These are phyloP conservation scores for Poeciliopsis infans DNA, from an alignment of 2,797 vertebrate species.

Conservation along the genomic window DNA sequence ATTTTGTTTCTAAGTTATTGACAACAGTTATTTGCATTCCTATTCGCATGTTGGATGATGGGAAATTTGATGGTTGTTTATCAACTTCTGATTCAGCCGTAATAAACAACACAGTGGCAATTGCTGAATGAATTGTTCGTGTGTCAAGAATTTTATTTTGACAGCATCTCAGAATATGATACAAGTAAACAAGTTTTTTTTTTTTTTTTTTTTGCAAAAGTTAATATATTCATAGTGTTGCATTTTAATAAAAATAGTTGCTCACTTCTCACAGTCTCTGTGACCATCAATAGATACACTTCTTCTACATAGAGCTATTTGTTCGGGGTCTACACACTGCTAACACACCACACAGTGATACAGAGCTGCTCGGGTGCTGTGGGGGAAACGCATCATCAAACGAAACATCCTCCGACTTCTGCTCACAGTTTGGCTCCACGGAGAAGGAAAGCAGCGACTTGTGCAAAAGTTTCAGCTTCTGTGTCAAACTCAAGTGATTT, in stretches of 20 bases:
- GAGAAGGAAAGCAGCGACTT: slow-evolving; percentile 85
- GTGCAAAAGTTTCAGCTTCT: slow-evolving; percentile 84
- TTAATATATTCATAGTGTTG: slow-evolving; percentile 99
- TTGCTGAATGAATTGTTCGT: slow-evolving; percentile 54
- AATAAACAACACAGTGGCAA: slow-evolving; percentile 47
- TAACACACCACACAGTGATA: slow-evolving; percentile 95
- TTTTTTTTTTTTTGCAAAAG: slow-evolving; percentile 91
- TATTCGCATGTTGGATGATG: too few relatives aligned
- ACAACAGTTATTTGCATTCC: too few relatives aligned
- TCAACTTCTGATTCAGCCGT: background rate
- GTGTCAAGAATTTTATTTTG: slow-evolving; percentile 87
- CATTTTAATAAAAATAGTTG: slow-evolving; percentile 99
- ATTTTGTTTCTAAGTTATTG: too few relatives aligned
- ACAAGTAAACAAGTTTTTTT: slow-evolving; percentile 96
- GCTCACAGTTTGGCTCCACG: slow-evolving; percentile 83
- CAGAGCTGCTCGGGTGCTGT: slow-evolving; percentile 82
- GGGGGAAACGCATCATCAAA: slow-evolving; percentile 30
- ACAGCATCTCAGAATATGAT: slow-evolving; percentile 99
- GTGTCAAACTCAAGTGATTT: slow-evolving; percentile 78
- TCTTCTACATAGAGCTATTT: slow-evolving; percentile 97
- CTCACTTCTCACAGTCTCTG: slow-evolving; percentile 98
- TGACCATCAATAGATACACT: slow-evolving; percentile 97
- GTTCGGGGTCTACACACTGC: slow-evolving; percentile 95
- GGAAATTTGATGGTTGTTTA: too few relatives aligned
- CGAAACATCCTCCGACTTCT: slow-evolving; percentile 64